phyloP scores from a whole-genome alignment of 2,888 invertebrate species.

The Dastarcus helophoroides region DNA sequence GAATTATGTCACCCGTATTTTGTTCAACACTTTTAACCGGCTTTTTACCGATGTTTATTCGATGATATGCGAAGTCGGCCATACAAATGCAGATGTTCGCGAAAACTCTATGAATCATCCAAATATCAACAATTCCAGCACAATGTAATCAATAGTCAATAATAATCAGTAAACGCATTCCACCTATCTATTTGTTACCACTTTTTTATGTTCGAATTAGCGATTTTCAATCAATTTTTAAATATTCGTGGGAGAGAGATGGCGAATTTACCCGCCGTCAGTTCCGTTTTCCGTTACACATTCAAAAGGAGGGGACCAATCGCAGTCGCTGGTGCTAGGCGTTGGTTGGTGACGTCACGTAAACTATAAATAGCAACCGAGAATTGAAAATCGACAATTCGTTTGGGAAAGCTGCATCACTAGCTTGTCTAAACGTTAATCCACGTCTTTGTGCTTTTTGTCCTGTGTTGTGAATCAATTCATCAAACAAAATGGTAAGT shows the following conservation, averaged over 20 bases:
- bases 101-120: no score
- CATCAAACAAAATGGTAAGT: conserved; percentile 28
- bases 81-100: no score
- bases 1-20: no score
- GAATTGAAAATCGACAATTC: conserved; percentile 41
- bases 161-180: no score
- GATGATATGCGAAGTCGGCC: no score
- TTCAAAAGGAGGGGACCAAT: conserved; percentile 38
- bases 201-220: background rate
- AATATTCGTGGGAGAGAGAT: conserved; percentile 1
- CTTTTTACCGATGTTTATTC: no score
- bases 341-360: conserved; percentile 41
- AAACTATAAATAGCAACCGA: conserved; percentile 46
- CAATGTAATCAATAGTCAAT: no score
- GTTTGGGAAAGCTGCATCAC: conserved; percentile 61
- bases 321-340: conserved; percentile 33
- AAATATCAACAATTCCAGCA: no score
- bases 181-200: background rate
- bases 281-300: conserved; percentile 20
- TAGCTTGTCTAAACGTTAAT: conserved; percentile 42
- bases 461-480: conserved; percentile 18
- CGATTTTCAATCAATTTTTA: conserved; percentile 1
- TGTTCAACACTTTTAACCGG: no score
- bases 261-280: background rate
- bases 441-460: conserved; percentile 17